These are phyloP conservation scores for Anguilla obscura DNA, from an alignment of 2,797 vertebrate species.

Conservation along the genomic window DNA sequence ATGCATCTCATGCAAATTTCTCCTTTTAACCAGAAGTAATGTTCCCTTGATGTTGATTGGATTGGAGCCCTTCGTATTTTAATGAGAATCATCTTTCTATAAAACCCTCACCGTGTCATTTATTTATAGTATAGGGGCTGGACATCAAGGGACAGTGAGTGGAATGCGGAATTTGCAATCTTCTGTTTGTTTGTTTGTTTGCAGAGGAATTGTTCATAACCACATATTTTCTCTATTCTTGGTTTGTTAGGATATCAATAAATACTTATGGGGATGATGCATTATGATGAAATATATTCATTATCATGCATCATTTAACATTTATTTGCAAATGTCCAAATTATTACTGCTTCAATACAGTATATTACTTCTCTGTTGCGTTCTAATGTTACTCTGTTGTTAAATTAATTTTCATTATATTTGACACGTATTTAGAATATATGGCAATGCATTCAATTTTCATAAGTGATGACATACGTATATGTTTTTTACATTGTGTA, in stretches of 20 bases:
- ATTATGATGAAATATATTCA: neutral
- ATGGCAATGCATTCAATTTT: neutral
- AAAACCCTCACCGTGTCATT: neutral
- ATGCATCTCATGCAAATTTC: constrained; percentile 62
- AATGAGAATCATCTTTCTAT: constrained; percentile 51
- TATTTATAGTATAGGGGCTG: constrained; percentile 22
- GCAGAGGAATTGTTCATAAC: neutral
- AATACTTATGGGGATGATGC: neutral
- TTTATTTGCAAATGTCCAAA: neutral
- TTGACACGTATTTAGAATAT: neutral
- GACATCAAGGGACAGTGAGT: constrained; percentile 38
- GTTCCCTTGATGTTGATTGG: constrained; percentile 54
- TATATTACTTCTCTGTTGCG: neutral
- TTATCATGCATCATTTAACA: neutral
- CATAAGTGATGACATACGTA: neutral
- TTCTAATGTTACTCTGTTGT: neutral
- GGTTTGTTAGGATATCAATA: neutral
- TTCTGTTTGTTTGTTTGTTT: neutral
- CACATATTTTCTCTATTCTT: neutral
- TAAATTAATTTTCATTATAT: neutral
- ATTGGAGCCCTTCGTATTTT: constrained; percentile 37
- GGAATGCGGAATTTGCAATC: neutral
- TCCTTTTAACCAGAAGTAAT: constrained; percentile 67
- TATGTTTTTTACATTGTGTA: neutral
- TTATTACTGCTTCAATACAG: neutral